phyloP scores from a whole-genome alignment of 2,888 invertebrate species.

The Nomada goodeniana region DNA sequence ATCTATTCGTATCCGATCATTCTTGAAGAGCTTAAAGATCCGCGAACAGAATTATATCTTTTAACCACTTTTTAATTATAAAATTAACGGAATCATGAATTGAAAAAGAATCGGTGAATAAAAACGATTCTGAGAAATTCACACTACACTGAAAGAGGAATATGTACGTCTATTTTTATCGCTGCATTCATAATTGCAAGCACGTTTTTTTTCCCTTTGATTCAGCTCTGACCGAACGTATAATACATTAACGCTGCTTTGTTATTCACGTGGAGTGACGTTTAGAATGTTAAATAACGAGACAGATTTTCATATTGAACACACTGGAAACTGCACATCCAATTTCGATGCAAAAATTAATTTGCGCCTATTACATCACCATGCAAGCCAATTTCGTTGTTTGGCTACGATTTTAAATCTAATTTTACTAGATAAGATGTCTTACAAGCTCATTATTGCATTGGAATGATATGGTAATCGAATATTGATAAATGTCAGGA shows the following conservation, averaged over 20 bases:
- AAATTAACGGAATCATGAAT: not conserved
- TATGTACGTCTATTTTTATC: constrained; percentile 42
- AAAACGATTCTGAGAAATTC: constrained; percentile 27
- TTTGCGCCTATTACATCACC: not conserved
- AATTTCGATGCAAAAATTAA: constrained; percentile 20
- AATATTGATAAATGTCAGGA: too few relatives aligned
- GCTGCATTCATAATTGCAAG: constrained; percentile 41
- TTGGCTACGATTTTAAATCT: not conserved
- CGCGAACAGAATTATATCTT: not conserved
- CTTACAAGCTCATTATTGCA: too few relatives aligned
- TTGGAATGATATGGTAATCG: too few relatives aligned
- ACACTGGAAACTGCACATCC: constrained; percentile 3
- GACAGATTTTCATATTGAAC: constrained; percentile 31
- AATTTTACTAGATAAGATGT: too few relatives aligned
- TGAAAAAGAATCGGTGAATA: not conserved
- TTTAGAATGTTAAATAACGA: constrained; percentile 53
- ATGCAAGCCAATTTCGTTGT: not conserved
- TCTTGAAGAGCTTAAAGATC: not conserved
- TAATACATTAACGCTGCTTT: constrained; percentile 44
- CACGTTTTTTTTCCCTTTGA: constrained; percentile 23
- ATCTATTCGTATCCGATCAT: not conserved
- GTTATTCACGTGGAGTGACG: constrained; percentile 45
- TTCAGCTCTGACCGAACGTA: constrained; percentile 23
- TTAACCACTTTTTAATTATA: not conserved
- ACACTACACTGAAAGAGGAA: constrained; percentile 16